Conservation (phyloP, 2,113 vertebrate genomes). For the Scytalopus superciliaris region DNA sequence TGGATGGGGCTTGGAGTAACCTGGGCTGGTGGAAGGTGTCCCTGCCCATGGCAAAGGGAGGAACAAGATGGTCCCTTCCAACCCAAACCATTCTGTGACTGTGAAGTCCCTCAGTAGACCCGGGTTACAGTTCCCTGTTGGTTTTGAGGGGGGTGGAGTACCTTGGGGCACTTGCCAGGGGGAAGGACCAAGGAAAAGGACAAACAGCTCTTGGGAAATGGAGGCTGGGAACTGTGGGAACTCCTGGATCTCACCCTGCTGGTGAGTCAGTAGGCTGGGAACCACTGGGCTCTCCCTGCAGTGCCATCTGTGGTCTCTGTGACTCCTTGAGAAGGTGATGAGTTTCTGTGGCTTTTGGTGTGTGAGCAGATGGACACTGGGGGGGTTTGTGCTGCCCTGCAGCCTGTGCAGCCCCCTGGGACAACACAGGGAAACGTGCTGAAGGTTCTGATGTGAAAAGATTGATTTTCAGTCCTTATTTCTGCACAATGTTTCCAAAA, state of each 20-base stretch:
- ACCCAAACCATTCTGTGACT: neutral
- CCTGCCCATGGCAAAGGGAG: neutral
- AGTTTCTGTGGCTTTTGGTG: neutral
- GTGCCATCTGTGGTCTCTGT: neutral
- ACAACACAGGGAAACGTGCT: neutral
- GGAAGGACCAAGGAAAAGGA: too few relatives aligned
- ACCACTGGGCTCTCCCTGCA: accelerated
- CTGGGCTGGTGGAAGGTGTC: neutral
- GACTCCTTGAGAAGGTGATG: neutral
- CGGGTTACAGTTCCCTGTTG: neutral
- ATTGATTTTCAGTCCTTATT: neutral
- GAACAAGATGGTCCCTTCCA: neutral
- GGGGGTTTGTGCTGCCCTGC: neutral
- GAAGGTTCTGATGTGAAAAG: neutral
- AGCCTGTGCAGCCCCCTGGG: neutral
- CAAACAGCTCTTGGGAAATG: neutral
- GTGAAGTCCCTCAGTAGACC: neutral
- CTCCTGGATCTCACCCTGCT: neutral
- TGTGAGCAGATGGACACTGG: neutral
- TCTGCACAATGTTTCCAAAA: neutral
- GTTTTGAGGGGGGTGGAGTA: neutral
- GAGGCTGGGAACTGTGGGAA: neutral
- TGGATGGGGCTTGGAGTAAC: too few relatives aligned
- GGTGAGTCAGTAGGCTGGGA: neutral
- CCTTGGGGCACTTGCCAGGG: neutral